Evolutionary conservation across 1,140 invertebrate species (phyloP), one percentile per base, ranked within the genome.

Genomic region (Notospermus geniculatus): DNA sequence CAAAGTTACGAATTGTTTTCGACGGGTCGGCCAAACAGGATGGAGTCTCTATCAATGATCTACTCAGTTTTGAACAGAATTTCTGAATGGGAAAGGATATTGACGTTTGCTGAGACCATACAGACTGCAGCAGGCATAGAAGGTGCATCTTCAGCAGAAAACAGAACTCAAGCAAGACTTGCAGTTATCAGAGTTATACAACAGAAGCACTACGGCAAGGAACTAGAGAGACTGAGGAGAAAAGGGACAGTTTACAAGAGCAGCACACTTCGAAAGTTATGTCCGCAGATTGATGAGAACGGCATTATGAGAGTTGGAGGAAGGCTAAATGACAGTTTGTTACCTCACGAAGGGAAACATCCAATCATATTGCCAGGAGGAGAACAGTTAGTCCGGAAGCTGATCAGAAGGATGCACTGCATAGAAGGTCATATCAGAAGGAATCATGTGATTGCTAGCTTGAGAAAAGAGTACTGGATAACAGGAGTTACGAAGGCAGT

Each of bases 1-100:
- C n/a, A n/a, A n/a, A n/a, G n/a, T n/a, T n/a, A n/a, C n/a, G n/a
- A n/a, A n/a, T n/a, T n/a, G n/a, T n/a, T n/a, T n/a, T n/a, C n/a
- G n/a, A n/a, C n/a, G n/a, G n/a, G n/a, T n/a, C n/a, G n/a, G n/a
- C n/a, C n/a, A n/a, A n/a, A n/a, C n/a, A 50, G 25, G n/a, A 50
- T 50, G 68, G 66, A n/a, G 55, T 52, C 27, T 72, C 70, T 11
- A 53, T 72, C 0, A 72, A 72, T 54, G 43, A 63, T 15, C 23
- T 43, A 4, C 39, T 70, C 27, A 50, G 4, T 50, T 9, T n/a
- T 50, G 46, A 50, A 50, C n/a, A 5, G 46, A 50, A 50, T 50
- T 9, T 50, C 46, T 7, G 46, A 50, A 50, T 50, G 46, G 46
- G 5, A n/a, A n/a, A 50, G n/a, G 46, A 50, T 50, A 19, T 4